Evolutionary conservation across 2,797 vertebrate genomes (phyloP).

Genomic region (Aythya fuligula): DNA sequence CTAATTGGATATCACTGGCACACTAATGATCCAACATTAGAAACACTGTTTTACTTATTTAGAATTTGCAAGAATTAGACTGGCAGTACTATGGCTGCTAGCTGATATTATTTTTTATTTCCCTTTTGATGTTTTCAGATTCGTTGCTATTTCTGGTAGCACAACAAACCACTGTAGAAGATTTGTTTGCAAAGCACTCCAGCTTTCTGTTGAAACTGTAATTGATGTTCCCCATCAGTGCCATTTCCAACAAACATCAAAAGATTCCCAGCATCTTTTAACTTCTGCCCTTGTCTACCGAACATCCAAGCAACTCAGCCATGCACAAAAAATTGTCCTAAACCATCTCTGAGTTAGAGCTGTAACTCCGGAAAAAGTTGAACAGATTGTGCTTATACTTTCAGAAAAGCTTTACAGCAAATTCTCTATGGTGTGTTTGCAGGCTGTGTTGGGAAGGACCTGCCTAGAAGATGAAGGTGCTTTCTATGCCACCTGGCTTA

Average conservation of each 20-base stretch:
- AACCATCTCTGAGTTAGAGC: neutral
- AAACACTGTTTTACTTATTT: conserved; percentile 5
- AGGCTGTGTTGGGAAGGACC: neutral
- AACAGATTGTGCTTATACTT: neutral
- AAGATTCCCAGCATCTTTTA: neutral
- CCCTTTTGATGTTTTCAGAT: neutral
- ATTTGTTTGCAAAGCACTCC: neutral
- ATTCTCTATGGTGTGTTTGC: neutral
- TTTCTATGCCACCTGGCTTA: neutral
- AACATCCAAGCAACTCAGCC: neutral
- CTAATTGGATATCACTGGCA: conserved; percentile 10
- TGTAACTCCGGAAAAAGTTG: neutral
- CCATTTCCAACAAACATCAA: neutral
- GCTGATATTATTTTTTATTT: neutral
- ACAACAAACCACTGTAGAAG: neutral
- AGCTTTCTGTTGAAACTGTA: neutral
- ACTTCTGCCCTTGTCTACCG: neutral
- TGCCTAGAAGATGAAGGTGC: neutral
- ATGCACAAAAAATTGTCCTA: neutral
- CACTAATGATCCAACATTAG: conserved; percentile 32
- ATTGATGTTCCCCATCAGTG: neutral
- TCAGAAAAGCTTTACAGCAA: neutral
- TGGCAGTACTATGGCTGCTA: neutral
- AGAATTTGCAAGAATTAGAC: neutral
- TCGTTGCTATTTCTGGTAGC: neutral